Evolutionary conservation across 1,140 invertebrate genomes (phyloP).

Genomic region (honey bee (Apis mellifera)): Amel_HAv3.1 CM009939.2:5214501-5215000

Average conservation of each 20-base stretch:
- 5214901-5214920: no score
- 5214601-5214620: slow-evolving; percentile 51
- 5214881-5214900: not conserved
- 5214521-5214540: slow-evolving; percentile 46
- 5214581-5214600: slow-evolving; percentile 60
- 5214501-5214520: not conserved
- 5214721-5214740: slow-evolving; percentile 7
- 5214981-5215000: no score
- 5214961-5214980: no score
- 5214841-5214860: not conserved
- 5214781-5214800: slow-evolving; percentile 21
- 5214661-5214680: slow-evolving; percentile 49
- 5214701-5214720: no score
- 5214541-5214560: slow-evolving; percentile 37
- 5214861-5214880: not conserved
- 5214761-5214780: slow-evolving; percentile 39
- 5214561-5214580: slow-evolving; percentile 66
- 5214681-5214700: slow-evolving; percentile 29
- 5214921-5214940: no score
- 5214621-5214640: slow-evolving; percentile 43
- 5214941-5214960: no score
- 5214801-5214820: slow-evolving; percentile 15
- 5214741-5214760: slow-evolving; percentile 46
- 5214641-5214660: slow-evolving; percentile 64
- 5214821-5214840: not conserved